Percentiles rank a stretch among this genome's conserved stretches.
These are phyloP conservation scores for Pionites leucogaster DNA, from an alignment of 2,113 vertebrate species.

Conservation along the genomic window DNA sequence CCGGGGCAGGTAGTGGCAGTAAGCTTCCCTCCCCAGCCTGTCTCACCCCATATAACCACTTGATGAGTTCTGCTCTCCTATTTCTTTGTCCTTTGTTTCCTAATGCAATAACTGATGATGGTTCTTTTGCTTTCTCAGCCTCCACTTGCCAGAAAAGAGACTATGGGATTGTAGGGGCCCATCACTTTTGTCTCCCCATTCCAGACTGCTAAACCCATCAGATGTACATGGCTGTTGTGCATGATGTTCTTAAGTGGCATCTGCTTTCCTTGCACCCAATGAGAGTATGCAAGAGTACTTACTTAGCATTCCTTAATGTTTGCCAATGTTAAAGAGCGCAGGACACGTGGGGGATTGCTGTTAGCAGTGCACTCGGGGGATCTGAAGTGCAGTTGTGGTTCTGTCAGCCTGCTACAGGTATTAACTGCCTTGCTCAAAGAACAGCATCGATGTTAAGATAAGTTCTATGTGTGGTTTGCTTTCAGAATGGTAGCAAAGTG, in stretches of 20 bases:
- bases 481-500: neutral
- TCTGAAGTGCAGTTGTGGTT: neutral
- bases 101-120: rapidly evolving
- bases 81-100: neutral
- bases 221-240: constrained; percentile 81
- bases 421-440: neutral
- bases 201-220: constrained; percentile 91
- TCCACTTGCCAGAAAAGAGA: neutral
- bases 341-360: neutral
- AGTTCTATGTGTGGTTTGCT: neutral
- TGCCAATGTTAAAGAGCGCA: neutral
- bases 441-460: rapidly evolving
- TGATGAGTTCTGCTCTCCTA: neutral
- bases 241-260: constrained; percentile 81
- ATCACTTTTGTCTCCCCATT: neutral
- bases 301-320: neutral
- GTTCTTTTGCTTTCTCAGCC: neutral
- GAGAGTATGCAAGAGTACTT: constrained; percentile 12
- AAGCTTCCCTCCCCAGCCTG: neutral
- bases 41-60: neutral
- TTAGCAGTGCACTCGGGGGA: neutral
- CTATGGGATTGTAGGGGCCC: neutral
- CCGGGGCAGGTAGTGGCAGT: neutral
- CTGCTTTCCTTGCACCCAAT: constrained; percentile 77
- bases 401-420: neutral